Percentiles rank a stretch among this genome's conserved stretches.
phyloP scores from a whole-genome alignment of 2,888 invertebrate species.

The Pollenia amentaria region DNA sequence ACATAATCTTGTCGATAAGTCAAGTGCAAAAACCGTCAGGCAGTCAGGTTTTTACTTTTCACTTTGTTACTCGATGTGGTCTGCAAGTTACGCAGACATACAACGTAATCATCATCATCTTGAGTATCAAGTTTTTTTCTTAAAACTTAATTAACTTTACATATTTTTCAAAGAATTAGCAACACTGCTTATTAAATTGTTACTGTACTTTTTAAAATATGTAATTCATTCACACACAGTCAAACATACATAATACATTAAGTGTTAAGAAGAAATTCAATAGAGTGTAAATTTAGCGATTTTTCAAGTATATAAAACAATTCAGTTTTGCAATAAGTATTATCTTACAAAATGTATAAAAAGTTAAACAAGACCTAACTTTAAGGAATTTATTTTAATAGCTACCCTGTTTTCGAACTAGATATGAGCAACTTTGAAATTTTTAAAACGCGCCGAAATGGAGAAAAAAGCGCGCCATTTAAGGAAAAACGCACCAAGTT shows the following conservation, averaged over 20 bases:
- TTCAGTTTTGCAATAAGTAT: no score
- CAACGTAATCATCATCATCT: neutral
- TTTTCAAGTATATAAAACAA: neutral
- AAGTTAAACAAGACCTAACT: no score
- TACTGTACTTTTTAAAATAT: neutral
- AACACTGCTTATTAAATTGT: constrained; percentile 17
- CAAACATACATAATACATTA: neutral
- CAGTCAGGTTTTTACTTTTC: neutral
- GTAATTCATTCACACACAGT: neutral
- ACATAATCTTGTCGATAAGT: constrained; percentile 46
- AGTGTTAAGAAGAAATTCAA: neutral
- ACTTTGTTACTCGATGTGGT: neutral
- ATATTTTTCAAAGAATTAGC: constrained; percentile 37
- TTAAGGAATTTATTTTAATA: no score
- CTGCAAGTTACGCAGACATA: neutral
- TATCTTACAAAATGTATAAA: no score
- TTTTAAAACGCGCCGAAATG: no score
- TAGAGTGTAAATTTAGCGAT: neutral
- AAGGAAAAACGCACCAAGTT: no score
- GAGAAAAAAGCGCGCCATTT: no score
- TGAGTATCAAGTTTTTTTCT: neutral
- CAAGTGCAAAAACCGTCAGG: constrained; percentile 38
- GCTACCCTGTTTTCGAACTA: no score
- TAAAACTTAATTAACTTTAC: neutral
- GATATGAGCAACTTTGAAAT: no score